These are phyloP conservation scores for Apamea anceps DNA, from an alignment of 2,888 invertebrate species.

Conservation along the genomic window DNA sequence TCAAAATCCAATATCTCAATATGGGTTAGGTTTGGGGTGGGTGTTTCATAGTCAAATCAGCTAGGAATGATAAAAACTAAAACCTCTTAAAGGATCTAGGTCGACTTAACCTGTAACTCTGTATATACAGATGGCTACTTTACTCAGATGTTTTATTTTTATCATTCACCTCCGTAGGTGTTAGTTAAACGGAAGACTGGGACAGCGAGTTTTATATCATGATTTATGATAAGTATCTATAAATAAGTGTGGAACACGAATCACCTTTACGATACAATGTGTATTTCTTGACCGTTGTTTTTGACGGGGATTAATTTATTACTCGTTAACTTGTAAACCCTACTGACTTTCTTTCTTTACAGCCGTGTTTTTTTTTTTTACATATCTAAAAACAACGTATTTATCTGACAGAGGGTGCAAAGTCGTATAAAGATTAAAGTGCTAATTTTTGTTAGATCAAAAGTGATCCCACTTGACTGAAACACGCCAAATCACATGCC, in stretches of 20 bases:
- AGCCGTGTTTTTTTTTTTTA: neutral
- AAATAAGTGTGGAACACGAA: slow-evolving; percentile 7
- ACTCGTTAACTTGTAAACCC: neutral
- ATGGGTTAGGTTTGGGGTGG: too few relatives aligned
- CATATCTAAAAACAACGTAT: too few relatives aligned
- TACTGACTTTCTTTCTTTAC: neutral
- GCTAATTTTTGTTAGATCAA: too few relatives aligned
- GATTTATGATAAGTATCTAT: slow-evolving; percentile 12
- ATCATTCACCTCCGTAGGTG: slow-evolving; percentile 44
- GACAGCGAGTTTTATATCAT: slow-evolving; percentile 29
- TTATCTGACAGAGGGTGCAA: neutral
- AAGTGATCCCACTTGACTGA: too few relatives aligned
- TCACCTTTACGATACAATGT: slow-evolving; percentile 11
- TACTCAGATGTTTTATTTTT: slow-evolving; percentile 38
- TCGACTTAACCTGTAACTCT: too few relatives aligned
- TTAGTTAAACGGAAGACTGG: slow-evolving; percentile 29
- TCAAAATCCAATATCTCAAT: too few relatives aligned
- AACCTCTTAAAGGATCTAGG: too few relatives aligned
- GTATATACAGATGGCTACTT: slow-evolving; percentile 3
- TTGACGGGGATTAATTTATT: neutral
- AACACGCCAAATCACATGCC: neutral
- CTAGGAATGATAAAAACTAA: too few relatives aligned
- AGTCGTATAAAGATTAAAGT: neutral
- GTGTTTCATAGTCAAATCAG: too few relatives aligned
- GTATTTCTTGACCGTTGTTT: neutral